A percentile compares a stretch with the other conserved stretches of the same genome.
Evolutionary conservation across 2,797 vertebrate genomes (phyloP).

Genomic region (Cyprinella venusta): DNA sequence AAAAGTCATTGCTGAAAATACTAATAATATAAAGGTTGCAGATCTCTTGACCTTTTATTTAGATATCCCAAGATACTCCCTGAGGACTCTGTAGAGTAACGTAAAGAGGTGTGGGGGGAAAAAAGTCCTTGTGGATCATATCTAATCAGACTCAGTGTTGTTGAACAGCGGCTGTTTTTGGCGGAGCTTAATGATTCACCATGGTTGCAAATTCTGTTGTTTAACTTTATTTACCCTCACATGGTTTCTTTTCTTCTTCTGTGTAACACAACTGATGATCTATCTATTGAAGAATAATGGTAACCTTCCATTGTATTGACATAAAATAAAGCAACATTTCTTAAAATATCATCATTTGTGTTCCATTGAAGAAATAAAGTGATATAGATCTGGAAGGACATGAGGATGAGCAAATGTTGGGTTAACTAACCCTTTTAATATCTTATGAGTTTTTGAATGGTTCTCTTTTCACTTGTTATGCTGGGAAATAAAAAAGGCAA

Average conservation of each 20-base stretch:
- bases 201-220: background rate
- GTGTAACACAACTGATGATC: background rate
- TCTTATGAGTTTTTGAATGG: constrained; percentile 8
- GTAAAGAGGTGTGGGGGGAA: too few species aligned
- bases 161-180: background rate
- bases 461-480: background rate
- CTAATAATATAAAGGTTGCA: background rate
- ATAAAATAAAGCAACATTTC: too few species aligned
- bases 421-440: background rate
- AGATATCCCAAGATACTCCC: background rate
- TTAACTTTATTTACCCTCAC: background rate
- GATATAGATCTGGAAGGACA: background rate
- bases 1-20: background rate
- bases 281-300: background rate
- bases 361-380: background rate
- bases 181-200: background rate
- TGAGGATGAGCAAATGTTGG: background rate
- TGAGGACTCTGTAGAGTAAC: too few species aligned
- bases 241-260: background rate
- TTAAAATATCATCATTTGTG: too few species aligned
- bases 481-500: background rate
- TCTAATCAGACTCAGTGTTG: background rate
- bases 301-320: background rate
- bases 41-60: background rate
- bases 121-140: background rate